Evolutionary conservation across 2,888 invertebrate species (phyloP), one percentile per base, ranked within the genome.

Genomic region (Erannis defoliaria): DNA sequence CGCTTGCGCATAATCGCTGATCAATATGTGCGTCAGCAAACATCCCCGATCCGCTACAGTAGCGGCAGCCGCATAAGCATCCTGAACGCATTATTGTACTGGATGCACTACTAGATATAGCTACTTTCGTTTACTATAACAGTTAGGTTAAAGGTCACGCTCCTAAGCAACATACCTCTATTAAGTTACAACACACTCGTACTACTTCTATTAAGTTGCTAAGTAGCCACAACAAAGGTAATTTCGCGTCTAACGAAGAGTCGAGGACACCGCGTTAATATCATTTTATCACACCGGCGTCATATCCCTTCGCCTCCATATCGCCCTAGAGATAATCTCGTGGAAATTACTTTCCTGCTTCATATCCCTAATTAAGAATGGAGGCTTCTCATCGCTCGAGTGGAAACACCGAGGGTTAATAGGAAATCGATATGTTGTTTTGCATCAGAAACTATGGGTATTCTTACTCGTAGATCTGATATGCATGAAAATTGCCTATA

Each of bases 301-400:
- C 56, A 56, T 51, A 56, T 46, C 50, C 62, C 33, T 63, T 57
- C 61, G 62, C 67, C 57, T 62, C 62, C 66, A 67, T 65, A 66
- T 68, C 68, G 63, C 63, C 64, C 51, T 59, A 56, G 54, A 66
- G 68, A 71, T 88, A 79, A 82, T 84, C 82, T 78, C 71, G 71
- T 71, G 79, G 77, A 86, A 87, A 89, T 89, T 87, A 85, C 88
- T 84, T 87, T 87, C 82, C 80, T 83, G 84, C 79, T 62, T 88
- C 84, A 87, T 86, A 83, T 84, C 80, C 81, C 78, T 88, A 89
- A 90, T 89, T 89, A 90, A 81, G 82, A 80, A 79, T 73, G 80
- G 78, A 77, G 76, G 74, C 53, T 73, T 73, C 78, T 75, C 75
- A 78, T 84, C 77, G 66, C 74, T 75, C 72, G 71, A 77, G 77